These are phyloP conservation scores for Festucalex cinctus DNA, from an alignment of 2,113 vertebrate genomes.

Conservation along the genomic window DNA sequence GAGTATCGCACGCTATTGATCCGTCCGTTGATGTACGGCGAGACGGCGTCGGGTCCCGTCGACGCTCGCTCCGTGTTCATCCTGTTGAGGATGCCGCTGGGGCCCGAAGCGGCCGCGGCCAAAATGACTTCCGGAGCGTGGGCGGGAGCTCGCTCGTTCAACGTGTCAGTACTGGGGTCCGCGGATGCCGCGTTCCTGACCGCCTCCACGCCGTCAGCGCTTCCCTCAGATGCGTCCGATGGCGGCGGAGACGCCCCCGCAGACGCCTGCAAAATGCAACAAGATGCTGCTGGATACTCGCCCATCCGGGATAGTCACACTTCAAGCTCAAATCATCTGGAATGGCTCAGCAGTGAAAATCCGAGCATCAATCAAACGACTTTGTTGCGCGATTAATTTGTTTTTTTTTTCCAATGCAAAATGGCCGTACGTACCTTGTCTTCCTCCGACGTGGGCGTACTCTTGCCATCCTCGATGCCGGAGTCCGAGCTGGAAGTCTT, in stretches of 20 bases:
- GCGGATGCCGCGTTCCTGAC: slow-evolving; percentile 9
- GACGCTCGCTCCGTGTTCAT: slow-evolving; percentile 2
- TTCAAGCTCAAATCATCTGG: not conserved
- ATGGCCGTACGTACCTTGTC: too few species aligned
- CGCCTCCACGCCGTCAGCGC: not conserved
- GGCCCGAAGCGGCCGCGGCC: not conserved
- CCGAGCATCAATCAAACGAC: too few species aligned
- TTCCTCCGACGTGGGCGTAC: slow-evolving; percentile 53
- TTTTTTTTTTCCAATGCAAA: too few species aligned
- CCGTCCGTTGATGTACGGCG: slow-evolving; percentile 27
- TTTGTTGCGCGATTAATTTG: too few species aligned
- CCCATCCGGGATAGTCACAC: too few species aligned
- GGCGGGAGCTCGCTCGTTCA: not conserved
- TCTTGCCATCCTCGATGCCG: slow-evolving; percentile 70
- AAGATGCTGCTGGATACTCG: too few species aligned
- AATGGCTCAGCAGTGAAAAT: not conserved
- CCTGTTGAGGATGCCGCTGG: slow-evolving; percentile 8
- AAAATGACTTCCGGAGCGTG: slow-evolving; percentile 11
- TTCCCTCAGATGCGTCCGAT: slow-evolving; percentile 13
- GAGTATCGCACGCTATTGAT: slow-evolving; percentile 76
- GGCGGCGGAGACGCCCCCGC: slow-evolving; percentile 30
- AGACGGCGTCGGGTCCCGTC: slow-evolving; percentile 39
- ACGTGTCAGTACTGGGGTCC: not conserved
- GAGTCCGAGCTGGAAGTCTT: slow-evolving; percentile 66
- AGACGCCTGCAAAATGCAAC: slow-evolving; percentile 34